Conservation (phyloP, 2,797 vertebrate species). For the Myotis pilosus region DNA sequence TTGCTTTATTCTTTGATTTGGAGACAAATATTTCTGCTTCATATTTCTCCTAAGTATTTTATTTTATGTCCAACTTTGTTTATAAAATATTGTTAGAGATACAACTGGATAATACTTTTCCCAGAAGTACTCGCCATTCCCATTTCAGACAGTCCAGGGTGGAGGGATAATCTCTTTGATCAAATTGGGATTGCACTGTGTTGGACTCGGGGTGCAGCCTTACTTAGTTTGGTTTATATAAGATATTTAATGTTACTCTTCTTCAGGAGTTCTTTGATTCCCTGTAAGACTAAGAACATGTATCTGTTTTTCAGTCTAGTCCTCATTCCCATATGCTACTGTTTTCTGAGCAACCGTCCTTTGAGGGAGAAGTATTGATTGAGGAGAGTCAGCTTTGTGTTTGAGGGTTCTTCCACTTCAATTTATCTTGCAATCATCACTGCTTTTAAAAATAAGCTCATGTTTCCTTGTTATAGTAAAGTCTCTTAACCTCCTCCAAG, state of each 20-base stretch:
- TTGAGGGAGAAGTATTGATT: neutral
- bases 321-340: neutral
- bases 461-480: neutral
- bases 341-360: neutral
- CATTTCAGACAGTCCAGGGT: neutral
- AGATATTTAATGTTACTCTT: neutral
- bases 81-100: neutral
- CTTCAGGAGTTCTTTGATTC: neutral
- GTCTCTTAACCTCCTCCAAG: neutral
- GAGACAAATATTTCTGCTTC: neutral
- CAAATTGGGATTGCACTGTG: neutral
- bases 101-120: neutral
- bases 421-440: neutral
- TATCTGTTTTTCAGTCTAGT: neutral
- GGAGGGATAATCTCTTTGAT: neutral
- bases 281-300: neutral
- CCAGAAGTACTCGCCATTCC: neutral
- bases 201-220: neutral
- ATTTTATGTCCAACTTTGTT: neutral
- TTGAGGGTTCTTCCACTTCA: neutral
- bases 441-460: neutral
- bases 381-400: neutral
- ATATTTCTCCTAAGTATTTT: neutral
- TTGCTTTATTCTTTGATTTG: neutral
- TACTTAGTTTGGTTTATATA: neutral